These are phyloP conservation scores for Pocillopora grandis DNA, from an alignment of 92 coral and sea anemone genomes.

Conservation along the genomic window DNA sequence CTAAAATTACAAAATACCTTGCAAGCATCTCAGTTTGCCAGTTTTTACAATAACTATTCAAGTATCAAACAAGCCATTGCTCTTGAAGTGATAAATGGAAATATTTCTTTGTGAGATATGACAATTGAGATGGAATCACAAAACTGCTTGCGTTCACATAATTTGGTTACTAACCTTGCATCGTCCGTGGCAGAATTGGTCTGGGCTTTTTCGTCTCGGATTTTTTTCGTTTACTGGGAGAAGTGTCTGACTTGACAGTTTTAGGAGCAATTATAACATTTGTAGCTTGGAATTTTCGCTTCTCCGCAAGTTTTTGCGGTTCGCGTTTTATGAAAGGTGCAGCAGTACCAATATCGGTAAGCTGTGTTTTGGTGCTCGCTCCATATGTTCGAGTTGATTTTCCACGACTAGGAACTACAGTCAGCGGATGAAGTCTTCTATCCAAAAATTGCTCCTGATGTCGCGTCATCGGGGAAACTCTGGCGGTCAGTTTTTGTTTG, in stretches of 20 bases:
- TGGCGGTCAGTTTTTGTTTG: conserved; percentile 72
- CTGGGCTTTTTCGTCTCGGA: conserved; percentile 15
- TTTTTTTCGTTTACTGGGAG: background rate
- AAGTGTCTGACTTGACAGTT: conserved; percentile 18
- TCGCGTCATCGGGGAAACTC: conserved; percentile 85
- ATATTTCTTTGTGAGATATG: too few relatives aligned
- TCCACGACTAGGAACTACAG: background rate
- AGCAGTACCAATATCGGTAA: background rate
- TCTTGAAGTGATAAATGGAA: too few relatives aligned
- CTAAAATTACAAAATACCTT: too few relatives aligned
- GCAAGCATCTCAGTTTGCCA: too few relatives aligned
- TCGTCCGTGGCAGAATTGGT: conserved; percentile 42
- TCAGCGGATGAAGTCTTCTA: background rate
- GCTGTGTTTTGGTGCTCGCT: background rate
- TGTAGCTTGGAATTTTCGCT: conserved; percentile 27
- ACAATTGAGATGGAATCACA: too few relatives aligned
- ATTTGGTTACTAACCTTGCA: conserved; percentile 12
- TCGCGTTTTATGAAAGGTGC: background rate
- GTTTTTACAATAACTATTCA: too few relatives aligned
- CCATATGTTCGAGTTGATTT: background rate
- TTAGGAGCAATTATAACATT: conserved; percentile 21
- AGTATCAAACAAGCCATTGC: too few relatives aligned
- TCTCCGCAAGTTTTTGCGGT: conserved; percentile 22
- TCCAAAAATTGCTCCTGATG: conserved; percentile 8
- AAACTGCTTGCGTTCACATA: conserved; percentile 5